These are phyloP conservation scores for Aphelenchoides bicaudatus DNA, from an alignment of 2,888 invertebrate genomes.

Conservation along the genomic window DNA sequence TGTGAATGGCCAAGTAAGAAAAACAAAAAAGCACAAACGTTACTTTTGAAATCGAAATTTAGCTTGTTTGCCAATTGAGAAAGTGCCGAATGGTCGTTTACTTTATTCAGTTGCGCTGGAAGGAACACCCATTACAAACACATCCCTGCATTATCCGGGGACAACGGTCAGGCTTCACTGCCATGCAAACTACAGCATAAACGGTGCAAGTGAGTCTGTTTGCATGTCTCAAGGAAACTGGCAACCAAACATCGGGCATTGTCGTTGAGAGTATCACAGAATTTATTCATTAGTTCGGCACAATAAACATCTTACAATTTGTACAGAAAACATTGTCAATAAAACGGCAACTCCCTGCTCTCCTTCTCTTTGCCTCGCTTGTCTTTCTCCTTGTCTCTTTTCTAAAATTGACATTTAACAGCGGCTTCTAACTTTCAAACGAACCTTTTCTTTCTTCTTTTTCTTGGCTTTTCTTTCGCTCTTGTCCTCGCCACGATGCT, in stretches of 20 bases:
- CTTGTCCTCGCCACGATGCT: constrained; percentile 19
- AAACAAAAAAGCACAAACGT: background rate
- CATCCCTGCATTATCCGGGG: constrained; percentile 5
- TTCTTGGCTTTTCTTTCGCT: constrained; percentile 24
- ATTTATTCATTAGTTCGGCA: too few species aligned
- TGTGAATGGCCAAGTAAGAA: constrained; percentile 25
- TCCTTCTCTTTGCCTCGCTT: too few species aligned
- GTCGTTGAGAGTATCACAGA: constrained; percentile 25
- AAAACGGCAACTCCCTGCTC: constrained; percentile 9
- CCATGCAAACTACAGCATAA: background rate
- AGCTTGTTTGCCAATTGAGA: background rate
- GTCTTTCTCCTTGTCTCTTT: constrained; percentile 14
- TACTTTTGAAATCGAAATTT: background rate
- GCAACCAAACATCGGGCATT: constrained; percentile 26
- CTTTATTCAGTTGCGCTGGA: too few species aligned
- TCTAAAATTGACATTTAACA: constrained; percentile 8
- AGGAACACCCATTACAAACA: constrained; percentile 4
- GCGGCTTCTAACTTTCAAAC: background rate
- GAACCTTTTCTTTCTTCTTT: constrained; percentile 22
- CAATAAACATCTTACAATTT: constrained; percentile 1
- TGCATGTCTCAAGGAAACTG: constrained; percentile 23
- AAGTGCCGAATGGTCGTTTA: background rate
- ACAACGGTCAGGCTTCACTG: constrained; percentile 21
- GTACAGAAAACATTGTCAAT: constrained; percentile 5
- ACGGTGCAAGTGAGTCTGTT: constrained; percentile 27